A percentile compares a stretch with the other conserved stretches of the same genome.
Conservation (phyloP, 2,888 invertebrate species). For the Amiota communis region DNA sequence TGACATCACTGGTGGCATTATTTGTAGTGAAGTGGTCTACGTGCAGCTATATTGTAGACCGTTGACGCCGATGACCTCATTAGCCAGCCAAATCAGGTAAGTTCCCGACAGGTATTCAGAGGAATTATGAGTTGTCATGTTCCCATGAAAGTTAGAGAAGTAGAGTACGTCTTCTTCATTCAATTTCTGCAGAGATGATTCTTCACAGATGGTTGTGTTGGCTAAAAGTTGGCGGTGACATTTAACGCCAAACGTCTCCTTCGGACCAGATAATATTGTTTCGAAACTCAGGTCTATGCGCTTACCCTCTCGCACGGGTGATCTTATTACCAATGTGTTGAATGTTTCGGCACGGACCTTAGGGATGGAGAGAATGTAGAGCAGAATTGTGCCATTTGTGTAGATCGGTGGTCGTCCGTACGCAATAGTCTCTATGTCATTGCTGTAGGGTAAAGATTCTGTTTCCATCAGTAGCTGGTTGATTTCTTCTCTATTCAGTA, state of each 20-base stretch:
- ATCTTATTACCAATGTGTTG: neutral
- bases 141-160: neutral
- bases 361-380: no score
- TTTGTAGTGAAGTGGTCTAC: no score
- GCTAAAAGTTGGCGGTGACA: neutral
- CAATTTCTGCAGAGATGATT: neutral
- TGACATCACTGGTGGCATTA: no score
- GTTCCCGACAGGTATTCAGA: neutral
- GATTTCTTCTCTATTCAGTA: neutral
- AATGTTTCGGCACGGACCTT: no score
- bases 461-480: neutral
- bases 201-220: neutral
- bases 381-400: constrained; percentile 38
- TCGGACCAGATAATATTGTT: neutral
- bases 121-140: neutral
- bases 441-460: neutral
- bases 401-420: constrained; percentile 31
- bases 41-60: neutral
- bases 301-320: neutral
- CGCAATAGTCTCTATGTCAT: neutral
- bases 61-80: neutral
- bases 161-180: neutral
- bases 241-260: neutral
- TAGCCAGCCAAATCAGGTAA: neutral
- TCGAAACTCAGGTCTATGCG: neutral